These are phyloP conservation scores for Ceratitis capitata DNA, from an alignment of 1,140 invertebrate species.

Conservation along the genomic window DNA sequence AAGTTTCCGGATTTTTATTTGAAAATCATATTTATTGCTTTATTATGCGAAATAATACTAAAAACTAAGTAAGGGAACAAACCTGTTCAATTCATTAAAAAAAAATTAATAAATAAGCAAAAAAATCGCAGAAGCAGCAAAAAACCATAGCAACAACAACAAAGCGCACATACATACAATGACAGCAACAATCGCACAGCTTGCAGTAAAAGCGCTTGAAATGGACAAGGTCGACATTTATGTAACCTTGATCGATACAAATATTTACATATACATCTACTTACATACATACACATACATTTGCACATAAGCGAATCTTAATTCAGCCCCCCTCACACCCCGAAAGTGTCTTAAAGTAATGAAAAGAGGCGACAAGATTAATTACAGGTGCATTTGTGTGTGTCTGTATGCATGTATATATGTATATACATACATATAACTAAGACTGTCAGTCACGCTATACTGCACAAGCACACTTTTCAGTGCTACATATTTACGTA, in stretches of 20 bases:
- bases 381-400: not conserved
- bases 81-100: too few species aligned
- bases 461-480: not conserved
- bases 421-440: not conserved
- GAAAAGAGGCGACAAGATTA: not conserved
- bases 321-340: not conserved
- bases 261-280: not conserved
- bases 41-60: too few species aligned
- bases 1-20: too few species aligned
- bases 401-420: not conserved
- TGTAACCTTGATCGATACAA: slow-evolving; percentile 30
- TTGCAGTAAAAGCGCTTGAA: not conserved
- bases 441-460: not conserved
- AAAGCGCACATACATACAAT: not conserved
- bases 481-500: not conserved
- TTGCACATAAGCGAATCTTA: not conserved
- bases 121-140: not conserved
- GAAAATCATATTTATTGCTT: too few species aligned
- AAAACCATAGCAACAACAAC: not conserved
- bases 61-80: too few species aligned
- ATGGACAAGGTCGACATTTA: slow-evolving; percentile 28
- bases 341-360: not conserved
- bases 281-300: not conserved
- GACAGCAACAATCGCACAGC: not conserved
- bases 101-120: too few species aligned